phyloP scores from a whole-genome alignment of 2,113 vertebrate species.

The Scomber japonicus region DNA sequence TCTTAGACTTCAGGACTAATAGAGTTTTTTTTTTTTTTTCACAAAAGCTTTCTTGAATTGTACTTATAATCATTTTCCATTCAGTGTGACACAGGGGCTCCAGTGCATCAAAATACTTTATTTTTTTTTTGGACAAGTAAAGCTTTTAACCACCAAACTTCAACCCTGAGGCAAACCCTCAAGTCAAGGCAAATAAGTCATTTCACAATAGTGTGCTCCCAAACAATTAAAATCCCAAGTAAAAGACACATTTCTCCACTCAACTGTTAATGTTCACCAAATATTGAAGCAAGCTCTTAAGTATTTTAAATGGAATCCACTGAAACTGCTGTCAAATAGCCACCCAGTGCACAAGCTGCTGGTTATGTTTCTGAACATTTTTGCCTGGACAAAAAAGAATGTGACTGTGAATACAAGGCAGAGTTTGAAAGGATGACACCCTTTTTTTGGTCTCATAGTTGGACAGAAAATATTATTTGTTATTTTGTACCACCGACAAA shows the following conservation, averaged over 20 bases:
- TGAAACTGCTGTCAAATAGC: background rate
- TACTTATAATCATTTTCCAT: background rate
- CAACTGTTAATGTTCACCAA: background rate
- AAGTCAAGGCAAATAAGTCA: constrained; percentile 19
- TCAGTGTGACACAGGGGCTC: background rate
- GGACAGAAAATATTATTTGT: constrained; percentile 7
- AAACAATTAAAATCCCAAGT: constrained; percentile 22
- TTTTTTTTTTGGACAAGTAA: background rate
- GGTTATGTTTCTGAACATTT: background rate
- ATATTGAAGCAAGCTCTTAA: background rate
- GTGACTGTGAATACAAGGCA: constrained; percentile 13
- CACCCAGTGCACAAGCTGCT: background rate
- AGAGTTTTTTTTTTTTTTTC: background rate
- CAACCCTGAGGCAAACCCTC: background rate
- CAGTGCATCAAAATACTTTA: constrained; percentile 1
- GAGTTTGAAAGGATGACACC: constrained; percentile 28
- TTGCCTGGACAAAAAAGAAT: constrained; percentile 14
- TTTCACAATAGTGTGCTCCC: constrained; percentile 8
- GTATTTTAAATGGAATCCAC: background rate
- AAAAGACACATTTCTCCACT: background rate
- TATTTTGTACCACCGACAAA: constrained; percentile 20
- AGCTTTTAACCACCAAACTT: constrained; percentile 26
- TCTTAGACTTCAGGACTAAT: constrained; percentile 8
- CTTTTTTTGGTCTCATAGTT: constrained; percentile 14
- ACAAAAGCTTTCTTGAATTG: background rate